These are phyloP conservation scores for Hyphantria cunea DNA, from an alignment of 1,140 invertebrate species.

Conservation along the genomic window DNA sequence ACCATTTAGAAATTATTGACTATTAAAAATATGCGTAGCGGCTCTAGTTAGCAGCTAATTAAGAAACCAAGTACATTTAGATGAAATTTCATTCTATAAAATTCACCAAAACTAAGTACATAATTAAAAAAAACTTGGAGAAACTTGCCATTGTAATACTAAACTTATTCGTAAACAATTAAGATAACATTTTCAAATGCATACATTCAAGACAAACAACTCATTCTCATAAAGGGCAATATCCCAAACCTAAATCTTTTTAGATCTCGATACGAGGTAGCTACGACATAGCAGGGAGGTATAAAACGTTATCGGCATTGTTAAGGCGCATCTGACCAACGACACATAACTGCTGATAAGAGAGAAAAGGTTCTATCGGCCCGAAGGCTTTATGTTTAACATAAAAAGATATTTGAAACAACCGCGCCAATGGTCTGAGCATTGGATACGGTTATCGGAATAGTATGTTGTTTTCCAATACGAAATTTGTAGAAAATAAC, in stretches of 20 bases:
- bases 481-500: not conserved
- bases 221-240: no score
- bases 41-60: no score
- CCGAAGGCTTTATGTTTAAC: conserved; percentile 20
- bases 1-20: no score
- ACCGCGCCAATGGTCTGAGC: conserved; percentile 5
- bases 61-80: no score
- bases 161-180: no score
- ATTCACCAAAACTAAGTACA: no score
- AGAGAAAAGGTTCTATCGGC: conserved; percentile 10
- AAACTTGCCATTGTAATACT: no score
- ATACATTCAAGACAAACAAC: no score
- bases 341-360: conserved; percentile 21
- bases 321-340: conserved; percentile 13
- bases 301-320: conserved; percentile 12
- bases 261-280: not conserved
- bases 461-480: conserved; percentile 12
- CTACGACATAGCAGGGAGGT: conserved; percentile 1
- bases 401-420: conserved; percentile 27
- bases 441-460: conserved; percentile 4
- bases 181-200: no score
- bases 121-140: no score
- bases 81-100: no score
- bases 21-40: no score
- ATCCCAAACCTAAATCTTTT: conserved; percentile 4